Evolutionary conservation across 2,113 vertebrate genomes (phyloP), one percentile per base, ranked within the genome.

Genomic region (Sinocyclocheilus anshuiensis): DNA sequence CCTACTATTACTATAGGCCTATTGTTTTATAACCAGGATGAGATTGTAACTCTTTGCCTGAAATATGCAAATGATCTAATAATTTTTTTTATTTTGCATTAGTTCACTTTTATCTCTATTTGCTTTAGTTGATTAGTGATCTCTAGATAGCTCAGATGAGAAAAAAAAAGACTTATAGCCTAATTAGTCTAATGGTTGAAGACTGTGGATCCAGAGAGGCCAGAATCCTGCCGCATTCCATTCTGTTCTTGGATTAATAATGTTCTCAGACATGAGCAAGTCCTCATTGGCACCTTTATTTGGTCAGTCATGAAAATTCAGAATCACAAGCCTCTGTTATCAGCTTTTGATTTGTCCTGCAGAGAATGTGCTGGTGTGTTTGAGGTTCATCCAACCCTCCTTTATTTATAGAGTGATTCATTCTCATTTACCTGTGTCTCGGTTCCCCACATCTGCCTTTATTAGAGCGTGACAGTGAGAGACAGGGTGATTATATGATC

Each of bases 341-440:
- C 36, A 74, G 10, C 71, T 11, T 71, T 20, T 39, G 7, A 36
- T 72, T 72, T 72, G 69, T 39, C 16, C 29, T 36, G 67, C 7
- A 18, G 29, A 69, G 3, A 20, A 48, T n/a, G 39, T 48, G 10
- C 22, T 3, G 4, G 36, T 48, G 36, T 75, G 69, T n/a, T 45
- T 8, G 42, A 76, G n/a, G 74, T 76, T 76, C 36, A 50, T 26
- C 12, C 42, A 75, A 16, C 72, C 22, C 42, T 75, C 42, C 72
- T 48, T 76, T 50, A 76, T 76, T 16, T 76, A 50, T 24, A 24
- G 22, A 76, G 42, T 76, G 72, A 76, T 48, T 76, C 72, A 48
- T 45, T 74, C 36, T 74, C 36, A 74, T 76, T 24, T 9, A 48
- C 11, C 22, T 2, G 39, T 9, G 42, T 13, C 12, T 75, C 6